A percentile compares a stretch with the other conserved stretches of the same genome.
phyloP scores from a whole-genome alignment of 2,113 vertebrate species.

The Hydropotes inermis region DNA sequence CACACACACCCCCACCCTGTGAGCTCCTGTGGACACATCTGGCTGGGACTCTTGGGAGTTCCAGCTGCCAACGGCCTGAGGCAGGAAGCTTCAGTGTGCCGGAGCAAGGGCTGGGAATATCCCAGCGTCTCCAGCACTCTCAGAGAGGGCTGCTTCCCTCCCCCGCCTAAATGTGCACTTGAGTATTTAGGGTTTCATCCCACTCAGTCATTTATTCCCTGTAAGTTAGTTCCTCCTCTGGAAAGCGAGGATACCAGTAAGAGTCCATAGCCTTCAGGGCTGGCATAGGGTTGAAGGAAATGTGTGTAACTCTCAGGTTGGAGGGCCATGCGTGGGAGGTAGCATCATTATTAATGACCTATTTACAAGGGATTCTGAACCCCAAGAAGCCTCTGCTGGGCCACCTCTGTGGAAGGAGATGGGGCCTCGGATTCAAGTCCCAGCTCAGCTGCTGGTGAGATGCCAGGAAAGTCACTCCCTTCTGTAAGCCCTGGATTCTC shows the following conservation, averaged over 20 bases:
- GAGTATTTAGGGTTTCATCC: not conserved
- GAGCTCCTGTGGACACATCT: not conserved
- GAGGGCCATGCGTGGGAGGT: fast-evolving
- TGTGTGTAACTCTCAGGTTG: too few species aligned
- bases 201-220: not conserved
- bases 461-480: not conserved
- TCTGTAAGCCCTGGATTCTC: not conserved
- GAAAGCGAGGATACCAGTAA: not conserved
- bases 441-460: not conserved
- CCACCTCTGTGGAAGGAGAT: not conserved
- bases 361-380: not conserved
- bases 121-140: not conserved
- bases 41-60: not conserved
- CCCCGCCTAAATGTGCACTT: fast-evolving
- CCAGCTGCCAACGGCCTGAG: not conserved
- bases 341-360: not conserved
- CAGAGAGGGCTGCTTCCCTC: not conserved
- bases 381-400: not conserved
- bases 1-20: not conserved
- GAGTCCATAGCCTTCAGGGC: not conserved
- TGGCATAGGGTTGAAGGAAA: not conserved
- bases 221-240: not conserved
- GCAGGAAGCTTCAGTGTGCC: not conserved
- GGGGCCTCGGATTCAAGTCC: not conserved
- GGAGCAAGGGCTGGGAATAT: not conserved